phyloP scores from a whole-genome alignment of 2,797 vertebrate genomes.

The Aythya fuligula region DNA sequence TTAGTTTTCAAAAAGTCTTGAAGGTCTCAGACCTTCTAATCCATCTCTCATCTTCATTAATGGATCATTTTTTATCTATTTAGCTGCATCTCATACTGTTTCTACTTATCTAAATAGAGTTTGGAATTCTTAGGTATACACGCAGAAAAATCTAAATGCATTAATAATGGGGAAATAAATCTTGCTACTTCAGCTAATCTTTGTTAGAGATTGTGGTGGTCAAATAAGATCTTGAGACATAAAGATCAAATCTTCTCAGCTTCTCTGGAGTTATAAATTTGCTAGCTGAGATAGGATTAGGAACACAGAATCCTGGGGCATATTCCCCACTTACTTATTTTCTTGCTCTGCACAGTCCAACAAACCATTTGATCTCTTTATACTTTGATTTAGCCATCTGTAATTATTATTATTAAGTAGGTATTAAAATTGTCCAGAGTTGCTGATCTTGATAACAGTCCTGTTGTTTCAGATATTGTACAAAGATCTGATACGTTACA shows the following conservation, averaged over 20 bases:
- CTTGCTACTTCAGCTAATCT: neutral
- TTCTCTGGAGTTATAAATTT: neutral
- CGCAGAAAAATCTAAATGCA: neutral
- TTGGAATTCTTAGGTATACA: neutral
- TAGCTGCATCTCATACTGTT: neutral
- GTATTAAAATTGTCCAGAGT: neutral
- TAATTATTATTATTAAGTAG: conserved; percentile 53
- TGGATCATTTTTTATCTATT: neutral
- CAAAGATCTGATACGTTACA: neutral
- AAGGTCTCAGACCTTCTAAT: neutral
- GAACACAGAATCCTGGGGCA: neutral
- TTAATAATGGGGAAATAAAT: neutral
- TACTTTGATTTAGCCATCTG: neutral
- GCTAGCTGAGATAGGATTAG: neutral
- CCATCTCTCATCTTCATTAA: neutral
- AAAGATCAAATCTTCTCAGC: neutral
- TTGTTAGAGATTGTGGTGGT: neutral
- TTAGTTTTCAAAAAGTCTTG: neutral
- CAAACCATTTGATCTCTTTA: conserved; percentile 46
- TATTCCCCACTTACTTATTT: neutral
- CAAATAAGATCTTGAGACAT: neutral
- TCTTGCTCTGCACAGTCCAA: neutral
- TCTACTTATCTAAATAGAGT: neutral
- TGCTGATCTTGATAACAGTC: neutral
- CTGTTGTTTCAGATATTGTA: neutral